Evolutionary conservation across 2,888 invertebrate species (phyloP).

Genomic region (Pantelozetes paolii): DNA sequence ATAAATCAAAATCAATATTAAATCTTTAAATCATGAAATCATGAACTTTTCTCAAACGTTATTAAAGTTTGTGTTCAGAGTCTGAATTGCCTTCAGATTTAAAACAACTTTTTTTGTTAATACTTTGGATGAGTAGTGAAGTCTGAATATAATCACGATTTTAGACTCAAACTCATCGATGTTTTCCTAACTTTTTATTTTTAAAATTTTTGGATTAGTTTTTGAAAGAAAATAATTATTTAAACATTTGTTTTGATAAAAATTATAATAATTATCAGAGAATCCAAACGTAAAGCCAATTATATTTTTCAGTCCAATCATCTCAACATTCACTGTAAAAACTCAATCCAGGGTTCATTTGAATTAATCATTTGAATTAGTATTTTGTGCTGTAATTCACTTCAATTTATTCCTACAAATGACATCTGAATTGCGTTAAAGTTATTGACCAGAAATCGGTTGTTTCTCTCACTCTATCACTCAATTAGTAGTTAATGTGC

Average conservation of each 20-base stretch:
- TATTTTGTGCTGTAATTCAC: neutral
- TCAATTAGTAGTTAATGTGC: neutral
- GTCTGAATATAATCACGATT: no score
- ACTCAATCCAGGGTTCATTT: neutral
- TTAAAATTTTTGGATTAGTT: neutral
- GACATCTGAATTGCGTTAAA: neutral
- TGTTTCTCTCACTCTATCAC: neutral
- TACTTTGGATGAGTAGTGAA: no score
- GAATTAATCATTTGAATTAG: slow-evolving; percentile 1
- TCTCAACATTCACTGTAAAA: neutral
- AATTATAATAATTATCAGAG: neutral
- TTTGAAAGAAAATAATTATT: neutral
- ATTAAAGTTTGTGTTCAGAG: no score
- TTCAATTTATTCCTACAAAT: neutral
- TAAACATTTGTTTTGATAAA: neutral
- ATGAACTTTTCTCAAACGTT: no score
- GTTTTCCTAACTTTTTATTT: neutral
- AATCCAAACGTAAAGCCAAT: neutral
- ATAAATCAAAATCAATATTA: slow-evolving; percentile 9
- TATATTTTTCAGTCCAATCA: neutral
- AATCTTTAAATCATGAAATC: neutral
- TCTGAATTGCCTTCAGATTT: no score
- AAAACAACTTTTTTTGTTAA: no score
- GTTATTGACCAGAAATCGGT: slow-evolving; percentile 16
- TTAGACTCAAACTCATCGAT: no score